These are phyloP conservation scores for Listronotus bonariensis DNA, from an alignment of 1,140 invertebrate genomes.

Conservation along the genomic window DNA sequence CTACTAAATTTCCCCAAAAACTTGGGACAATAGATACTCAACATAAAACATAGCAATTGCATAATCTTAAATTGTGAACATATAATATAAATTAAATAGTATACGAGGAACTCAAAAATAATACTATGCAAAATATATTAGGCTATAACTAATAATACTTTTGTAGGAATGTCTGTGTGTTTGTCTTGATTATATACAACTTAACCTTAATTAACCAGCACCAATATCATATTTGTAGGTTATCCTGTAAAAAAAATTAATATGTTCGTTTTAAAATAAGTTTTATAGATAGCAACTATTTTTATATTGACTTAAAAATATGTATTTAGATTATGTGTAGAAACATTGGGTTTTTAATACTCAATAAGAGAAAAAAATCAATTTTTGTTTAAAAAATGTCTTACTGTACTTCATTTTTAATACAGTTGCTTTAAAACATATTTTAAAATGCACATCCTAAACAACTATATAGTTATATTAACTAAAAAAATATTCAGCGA, in stretches of 20 bases:
- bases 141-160: slow-evolving; percentile 52
- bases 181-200: slow-evolving; percentile 47
- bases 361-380: no score
- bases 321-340: no score
- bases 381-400: no score
- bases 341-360: no score
- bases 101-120: slow-evolving; percentile 42
- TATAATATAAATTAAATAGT: slow-evolving; percentile 15
- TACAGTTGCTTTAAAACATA: background rate
- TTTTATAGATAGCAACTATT: no score
- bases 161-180: slow-evolving; percentile 52
- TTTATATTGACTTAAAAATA: no score
- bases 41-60: slow-evolving; percentile 4
- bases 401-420: no score
- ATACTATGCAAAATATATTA: slow-evolving; percentile 24
- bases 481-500: slow-evolving; percentile 6
- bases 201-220: slow-evolving; percentile 52
- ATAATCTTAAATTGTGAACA: slow-evolving; percentile 9
- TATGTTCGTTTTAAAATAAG: background rate
- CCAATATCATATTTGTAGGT: slow-evolving; percentile 41
- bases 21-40: no score
- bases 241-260: slow-evolving; percentile 14
- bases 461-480: background rate
- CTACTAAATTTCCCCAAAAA: no score
- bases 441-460: no score